Evolutionary conservation across 2,797 vertebrate genomes (phyloP), one percentile per base, ranked within the genome.

Genomic region (Tragopan temminckii): DNA sequence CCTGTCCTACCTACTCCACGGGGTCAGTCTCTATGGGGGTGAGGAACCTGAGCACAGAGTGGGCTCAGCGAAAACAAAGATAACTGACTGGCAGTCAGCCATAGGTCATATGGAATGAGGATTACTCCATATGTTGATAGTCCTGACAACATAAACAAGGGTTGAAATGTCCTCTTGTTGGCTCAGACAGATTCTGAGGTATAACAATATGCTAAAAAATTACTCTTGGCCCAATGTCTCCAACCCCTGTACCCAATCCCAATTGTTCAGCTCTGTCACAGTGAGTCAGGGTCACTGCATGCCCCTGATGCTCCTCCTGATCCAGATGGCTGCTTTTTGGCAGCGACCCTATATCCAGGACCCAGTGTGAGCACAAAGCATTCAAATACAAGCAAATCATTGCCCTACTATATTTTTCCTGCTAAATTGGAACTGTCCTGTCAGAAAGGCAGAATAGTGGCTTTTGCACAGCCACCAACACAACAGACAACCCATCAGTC

Each of bases 351-450:
- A 43, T 13, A 13, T 3, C 4, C 2, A 3, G 12, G 3, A 17
- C 31, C 66, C n/a, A 27, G 38, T 1, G 0, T 40, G 64, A 50
- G 70, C 29, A 40, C 3, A 1, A 72, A 64, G 33, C 4, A 1
- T 10, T 62, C 24, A 83, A 33, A 53, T 3, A 53, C 4, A 61
- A 77, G 24, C 13, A 69, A n/a, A 76, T 79, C 29, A 45, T 57
- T 20, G 13, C 18, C 46, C 21, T 31, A 0, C 6, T 42, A 52
- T 52, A 31, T 19, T 74, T 80, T 61, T 46, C 48, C 40, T 71
- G 21, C 48, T 59, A 17, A 74, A 71, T 24, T 46, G 3, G 53
- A 43, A 14, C 78, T 63, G 48, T 78, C 31, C 62, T 59, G 31
- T 48, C 72, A 42, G 70, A 76, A 43, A n/a, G 88, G 43, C 19